Base-by-base conservation (phyloP, 2,113 vertebrate genomes). In the Scophthalmus maximus region DNA sequence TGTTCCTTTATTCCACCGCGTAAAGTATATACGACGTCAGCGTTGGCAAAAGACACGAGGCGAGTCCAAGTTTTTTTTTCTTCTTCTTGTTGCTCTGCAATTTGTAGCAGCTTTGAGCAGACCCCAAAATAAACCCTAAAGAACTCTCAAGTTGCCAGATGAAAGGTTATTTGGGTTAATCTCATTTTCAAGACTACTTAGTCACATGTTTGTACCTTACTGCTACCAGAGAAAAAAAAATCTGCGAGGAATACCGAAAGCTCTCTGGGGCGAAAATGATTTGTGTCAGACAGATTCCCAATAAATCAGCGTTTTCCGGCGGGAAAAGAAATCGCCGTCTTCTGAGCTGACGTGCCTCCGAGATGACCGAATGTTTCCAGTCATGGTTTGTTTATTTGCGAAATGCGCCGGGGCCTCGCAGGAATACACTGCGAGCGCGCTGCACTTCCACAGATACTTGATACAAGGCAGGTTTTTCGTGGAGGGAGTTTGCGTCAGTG, bases 301-400 rank as follows among this genome's bases (percentile, higher is more conserved):
- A 78, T 65, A 68, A 64, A 81, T 26, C 25, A 70, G 26, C 25
- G 55, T 55, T 80, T 76, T 73, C 62, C 27, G 18, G 40, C 25
- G 42, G 59, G n/a, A 22, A 58, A 60, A 44, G 15, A 3, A 57
- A 68, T 25, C 3, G 1, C 22, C 27, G 1, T 62, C 26, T 57
- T 73, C 11, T 15, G 6, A 30, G 32, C 40, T 42, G 15, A 18
- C 20, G 25, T 65, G 38, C 64, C 68, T 68, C 46, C 0, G 12
- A 49, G 52, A 76, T 67, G 79, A 83, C 63, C 30, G 46, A 76
- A 75, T 79, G 72, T 85, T 88, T 88, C 82, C 74, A 76, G 63
- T 79, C 74, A 64, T 23, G 77, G 15, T 83, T 81, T 87, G 83
- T 84, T 91, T 88, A 84, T 83, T 85, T 81, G 75, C 73, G 51